These are phyloP conservation scores for Chymomyza costata DNA, from an alignment of 1,140 invertebrate genomes.

Conservation along the genomic window DNA sequence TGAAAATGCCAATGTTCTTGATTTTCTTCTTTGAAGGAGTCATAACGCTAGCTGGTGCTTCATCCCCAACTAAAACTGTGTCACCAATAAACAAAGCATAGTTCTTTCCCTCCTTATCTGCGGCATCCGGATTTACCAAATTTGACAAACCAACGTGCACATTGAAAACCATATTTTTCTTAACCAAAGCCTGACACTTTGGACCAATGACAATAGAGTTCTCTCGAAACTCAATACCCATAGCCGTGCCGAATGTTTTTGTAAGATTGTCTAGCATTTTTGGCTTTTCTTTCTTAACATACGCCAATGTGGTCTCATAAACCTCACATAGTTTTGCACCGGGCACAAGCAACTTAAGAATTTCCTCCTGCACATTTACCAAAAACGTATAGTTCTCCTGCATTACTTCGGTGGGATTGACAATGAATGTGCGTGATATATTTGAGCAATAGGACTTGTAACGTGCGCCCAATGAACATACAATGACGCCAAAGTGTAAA, in stretches of 20 bases:
- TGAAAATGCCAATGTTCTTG: conserved; percentile 96
- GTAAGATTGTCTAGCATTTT: conserved; percentile 93
- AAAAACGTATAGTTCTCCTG: conserved; percentile 96
- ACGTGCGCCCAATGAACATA: conserved; percentile 94
- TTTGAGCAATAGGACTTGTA: conserved; percentile 99
- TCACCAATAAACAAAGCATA: conserved; percentile 98
- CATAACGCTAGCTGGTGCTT: conserved; percentile 87
- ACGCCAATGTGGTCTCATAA: conserved; percentile 88
- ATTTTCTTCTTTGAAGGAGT: conserved; percentile 97
- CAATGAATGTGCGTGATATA: conserved; percentile 96
- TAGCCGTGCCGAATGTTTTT: conserved; percentile 96
- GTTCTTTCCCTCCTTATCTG: conserved; percentile 90
- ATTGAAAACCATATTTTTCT: conserved; percentile 98
- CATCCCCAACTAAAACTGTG: conserved; percentile 95
- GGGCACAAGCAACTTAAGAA: conserved; percentile 89
- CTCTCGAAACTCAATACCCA: conserved; percentile 99
- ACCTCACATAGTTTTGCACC: conserved; percentile 92
- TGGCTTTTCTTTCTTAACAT: conserved; percentile 92
- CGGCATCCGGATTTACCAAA: conserved; percentile 87
- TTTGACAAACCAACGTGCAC: conserved; percentile 95
- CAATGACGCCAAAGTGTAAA: conserved; percentile 97
- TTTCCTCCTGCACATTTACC: conserved; percentile 92
- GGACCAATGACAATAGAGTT: conserved; percentile 93
- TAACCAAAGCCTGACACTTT: conserved; percentile 88
- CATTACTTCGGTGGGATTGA: conserved; percentile 90